Base-by-base conservation (phyloP, 1,140 invertebrate genomes). In the Ylistrum balloti region DNA sequence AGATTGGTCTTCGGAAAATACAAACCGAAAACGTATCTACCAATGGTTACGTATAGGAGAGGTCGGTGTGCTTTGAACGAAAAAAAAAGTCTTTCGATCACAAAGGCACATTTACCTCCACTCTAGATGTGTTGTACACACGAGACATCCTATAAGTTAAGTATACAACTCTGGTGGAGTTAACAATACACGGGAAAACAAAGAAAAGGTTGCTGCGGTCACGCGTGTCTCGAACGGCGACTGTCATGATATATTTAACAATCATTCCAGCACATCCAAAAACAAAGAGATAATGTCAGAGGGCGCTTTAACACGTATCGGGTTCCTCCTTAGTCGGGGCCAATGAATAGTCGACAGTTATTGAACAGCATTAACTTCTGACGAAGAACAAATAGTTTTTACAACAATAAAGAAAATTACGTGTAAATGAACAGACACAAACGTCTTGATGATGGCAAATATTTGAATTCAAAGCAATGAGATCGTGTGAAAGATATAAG, bases 401-500 rank as follows among this genome's bases (percentile, higher is more conserved):
- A 5, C n/a, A 74, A 74, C 56, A 74, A 74, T 74, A n/a, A 74
- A n/a, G 22, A 28, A n/a, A n/a, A 74, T 74, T 5, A n/a, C 56
- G 56, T 74, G 56, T 28, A 28, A 74, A 74, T 74, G 56, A 74
- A 74, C 56, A 28, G 17, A n/a, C n/a, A 74, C 56, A 74, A 74
- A 74, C n/a, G 56, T 74, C 56, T 28, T n/a, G 56, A 74, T n/a
- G 56, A 74, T 74, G 56, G 1, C n/a, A 74, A 74, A 74, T 74
- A 74, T 17, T n/a, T 5, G 17, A n/a, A n/a, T 74, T 74, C 22
- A 74, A 74, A 74, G 11, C 56, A 74, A 74, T n/a, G 56, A 28
- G 56, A 74, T 74, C 56, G 56, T 74, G 56, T 74, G 56, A 74
- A 74, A 74, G 56, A 74, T 74, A 74, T n/a, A 74, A 74, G 56